These are phyloP conservation scores for Florisuga fusca DNA, from an alignment of 2,797 vertebrate species.

Conservation along the genomic window DNA sequence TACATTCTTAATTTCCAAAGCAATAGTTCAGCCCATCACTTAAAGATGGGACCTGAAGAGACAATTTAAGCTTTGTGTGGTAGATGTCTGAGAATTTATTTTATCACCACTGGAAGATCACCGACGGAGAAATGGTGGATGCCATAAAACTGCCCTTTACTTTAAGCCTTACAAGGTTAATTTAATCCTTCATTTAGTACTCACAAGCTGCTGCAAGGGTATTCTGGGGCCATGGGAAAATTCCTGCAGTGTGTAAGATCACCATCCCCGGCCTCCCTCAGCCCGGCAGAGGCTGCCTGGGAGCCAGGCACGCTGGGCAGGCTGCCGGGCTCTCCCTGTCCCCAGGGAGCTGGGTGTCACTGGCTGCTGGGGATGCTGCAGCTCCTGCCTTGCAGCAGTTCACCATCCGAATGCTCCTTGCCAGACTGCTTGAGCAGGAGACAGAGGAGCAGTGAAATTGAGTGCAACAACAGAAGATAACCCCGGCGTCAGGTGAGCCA, in stretches of 20 bases:
- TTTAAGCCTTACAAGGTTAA: neutral
- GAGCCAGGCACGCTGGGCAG: neutral
- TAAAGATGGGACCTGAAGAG: neutral
- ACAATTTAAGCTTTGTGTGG: neutral
- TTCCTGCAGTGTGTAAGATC: neutral
- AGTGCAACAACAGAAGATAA: neutral
- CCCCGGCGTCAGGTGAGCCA: neutral
- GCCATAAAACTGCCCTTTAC: neutral
- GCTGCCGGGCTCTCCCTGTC: too few relatives aligned
- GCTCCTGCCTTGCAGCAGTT: neutral
- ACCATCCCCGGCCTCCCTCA: neutral
- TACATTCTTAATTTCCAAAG: neutral
- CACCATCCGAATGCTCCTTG: neutral
- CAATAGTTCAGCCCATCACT: neutral
- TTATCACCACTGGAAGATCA: neutral
- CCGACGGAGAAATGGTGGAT: neutral
- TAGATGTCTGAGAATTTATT: neutral
- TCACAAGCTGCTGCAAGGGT: neutral
- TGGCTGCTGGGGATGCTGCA: neutral
- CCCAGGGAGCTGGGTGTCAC: neutral
- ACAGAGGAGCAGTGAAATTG: neutral
- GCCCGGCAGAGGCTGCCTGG: neutral
- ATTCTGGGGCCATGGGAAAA: constrained; percentile 33
- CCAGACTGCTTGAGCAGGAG: neutral
- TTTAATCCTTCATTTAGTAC: constrained; percentile 36